Base-by-base conservation (phyloP, 2,888 invertebrate genomes). In the Lamproptera curius region DNA sequence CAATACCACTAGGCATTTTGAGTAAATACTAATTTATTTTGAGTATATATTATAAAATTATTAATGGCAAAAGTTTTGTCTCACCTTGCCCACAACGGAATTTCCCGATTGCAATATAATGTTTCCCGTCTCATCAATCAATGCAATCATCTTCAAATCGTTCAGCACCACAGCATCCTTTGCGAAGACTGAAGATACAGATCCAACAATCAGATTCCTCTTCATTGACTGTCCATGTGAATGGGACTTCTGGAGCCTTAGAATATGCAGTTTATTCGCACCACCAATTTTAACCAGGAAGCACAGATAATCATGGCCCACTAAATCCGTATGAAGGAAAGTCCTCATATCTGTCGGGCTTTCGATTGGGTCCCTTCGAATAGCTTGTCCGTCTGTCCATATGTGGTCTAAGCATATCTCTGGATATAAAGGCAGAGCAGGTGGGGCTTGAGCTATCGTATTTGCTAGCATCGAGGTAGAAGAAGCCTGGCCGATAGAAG, bases 361-460 rank as follows among this genome's bases (percentile, higher is more conserved):
- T 51, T 89, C 89, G 0, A 81, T 59, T 36, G 65, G 65, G 70
- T 82, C 89, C 55, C 76, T 63, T 53, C 58, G 67, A 1, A 81
- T 70, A 0, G 61, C 62, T 52, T 80, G 84, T 50, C 85, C 91
- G 63, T 97, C 97, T 0, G 94, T 94, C 97, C 97, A 98, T 10
- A 97, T 84, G 67, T 95, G 94, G 58, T 98, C 97, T 36, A 98
- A 85, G 64, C 97, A 97, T 54, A 97, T 89, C 59, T 95, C 94
- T 0, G 97, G 97, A 58, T 93, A 92, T 16, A 96, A 79, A 0
- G 95, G 95, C 57, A 93, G 88, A 0, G 91, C 80, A n/a, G 89
- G 90, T 35, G 84, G 89, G 0, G 74, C 61, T 51, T 89, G 89
- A 0, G 80, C 74, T 15, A 81, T 64, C 23, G 88, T 88, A 28